These are phyloP conservation scores for Apogon talboti DNA, from an alignment of 2,797 vertebrate genomes.

Conservation along the genomic window DNA sequence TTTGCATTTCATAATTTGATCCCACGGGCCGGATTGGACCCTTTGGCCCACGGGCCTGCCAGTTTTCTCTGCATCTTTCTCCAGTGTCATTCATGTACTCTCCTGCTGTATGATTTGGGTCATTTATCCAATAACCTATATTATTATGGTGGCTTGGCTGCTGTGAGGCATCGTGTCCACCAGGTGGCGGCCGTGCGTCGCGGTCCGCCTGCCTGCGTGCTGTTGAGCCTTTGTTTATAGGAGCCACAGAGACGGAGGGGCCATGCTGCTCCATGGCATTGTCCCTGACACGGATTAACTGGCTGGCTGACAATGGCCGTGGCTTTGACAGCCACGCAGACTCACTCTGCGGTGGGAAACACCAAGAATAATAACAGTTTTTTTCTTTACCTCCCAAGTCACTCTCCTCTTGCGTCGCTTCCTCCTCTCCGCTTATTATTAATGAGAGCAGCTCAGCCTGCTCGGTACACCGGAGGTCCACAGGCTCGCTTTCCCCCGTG, in stretches of 20 bases:
- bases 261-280: slow-evolving; percentile 84
- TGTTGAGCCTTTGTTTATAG: slow-evolving; percentile 88
- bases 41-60: too few species aligned
- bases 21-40: too few species aligned
- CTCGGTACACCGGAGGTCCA: slow-evolving; percentile 77
- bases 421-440: slow-evolving; percentile 85
- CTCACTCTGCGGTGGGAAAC: slow-evolving; percentile 44
- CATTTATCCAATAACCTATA: slow-evolving; percentile 1
- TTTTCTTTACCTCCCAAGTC: slow-evolving; percentile 80
- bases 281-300: slow-evolving; percentile 81
- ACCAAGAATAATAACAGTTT: slow-evolving; percentile 37
- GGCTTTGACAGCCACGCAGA: slow-evolving; percentile 64
- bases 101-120: background rate
- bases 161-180: slow-evolving; percentile 4
- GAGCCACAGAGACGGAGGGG: slow-evolving; percentile 85
- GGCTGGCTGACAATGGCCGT: slow-evolving; percentile 72
- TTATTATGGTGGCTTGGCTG: slow-evolving; percentile 9
- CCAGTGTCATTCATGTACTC: too few species aligned
- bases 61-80: too few species aligned
- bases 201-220: slow-evolving; percentile 68
- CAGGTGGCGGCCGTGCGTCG: slow-evolving; percentile 50
- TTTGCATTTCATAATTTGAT: too few species aligned
- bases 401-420: slow-evolving; percentile 70
- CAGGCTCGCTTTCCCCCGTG: slow-evolving; percentile 68
- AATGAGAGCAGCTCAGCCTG: slow-evolving; percentile 83